Base-by-base conservation (phyloP, 2,113 vertebrate genomes). In the Pachycephala philippinensis region DNA sequence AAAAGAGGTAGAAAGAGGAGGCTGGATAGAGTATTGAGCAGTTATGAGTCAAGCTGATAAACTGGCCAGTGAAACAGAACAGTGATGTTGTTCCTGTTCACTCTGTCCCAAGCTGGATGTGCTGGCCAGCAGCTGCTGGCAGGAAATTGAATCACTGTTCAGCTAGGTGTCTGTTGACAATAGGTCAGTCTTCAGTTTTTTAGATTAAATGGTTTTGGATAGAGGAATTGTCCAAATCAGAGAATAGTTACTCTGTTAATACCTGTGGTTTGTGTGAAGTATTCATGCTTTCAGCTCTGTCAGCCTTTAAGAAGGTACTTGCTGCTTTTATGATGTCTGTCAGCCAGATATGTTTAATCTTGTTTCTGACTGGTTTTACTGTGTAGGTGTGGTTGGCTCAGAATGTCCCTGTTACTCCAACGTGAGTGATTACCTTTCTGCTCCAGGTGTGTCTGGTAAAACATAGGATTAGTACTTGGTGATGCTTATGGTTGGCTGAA, bases 401-500 rank as follows among this genome's bases (percentile, higher is more conserved):
- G 52, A 54, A 50, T 84, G 90, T 81, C 64, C 26, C 52, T 90
- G 60, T 53, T 91, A 59, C 57, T 93, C 72, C 71, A 68, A 71
- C 24, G 1, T 35, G 68, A 35, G 19, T 39, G 75, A 94, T 92
- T 81, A 84, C 82, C 31, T 69, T 66, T 64, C 56, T 95, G 11
- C 3, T 89, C 61, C 85, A 91, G 87, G 84, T 95, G 86, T 94
- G 84, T 59, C 69, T 87, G 50, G 76, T 88, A 68, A 77, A 76
- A 95, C 52, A 30, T 3, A 70, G 52, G 30, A 86, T 93, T 95
- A 92, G 56, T 50, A 24, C 44, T 70, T 90, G 82, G 88, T 90
- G 87, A 40, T 96, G 77, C 95, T 89, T 40, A 18, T 90, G 88
- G 87, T 84, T 95, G 93, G 89, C 72, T 94, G 95, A 53, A 94